Evolutionary conservation across 1,140 invertebrate genomes (phyloP).

Genomic region (Aphidius ervi): DNA sequence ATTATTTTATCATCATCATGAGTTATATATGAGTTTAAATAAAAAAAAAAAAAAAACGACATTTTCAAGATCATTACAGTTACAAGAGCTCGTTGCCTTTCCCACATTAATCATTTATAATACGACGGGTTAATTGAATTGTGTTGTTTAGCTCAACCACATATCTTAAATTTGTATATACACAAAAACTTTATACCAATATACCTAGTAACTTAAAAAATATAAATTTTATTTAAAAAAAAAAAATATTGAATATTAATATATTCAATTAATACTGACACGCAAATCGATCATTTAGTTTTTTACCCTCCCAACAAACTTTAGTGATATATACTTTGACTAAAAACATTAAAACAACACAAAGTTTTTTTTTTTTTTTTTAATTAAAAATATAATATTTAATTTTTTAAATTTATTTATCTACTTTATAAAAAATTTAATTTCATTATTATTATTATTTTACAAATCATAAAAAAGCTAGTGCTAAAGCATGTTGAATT

Average conservation of each 20-base stretch:
- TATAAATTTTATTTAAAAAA: too few relatives aligned
- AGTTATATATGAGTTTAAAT: too few relatives aligned
- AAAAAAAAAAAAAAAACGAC: too few relatives aligned
- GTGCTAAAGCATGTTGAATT: constrained; percentile 47
- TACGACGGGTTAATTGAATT: constrained; percentile 28
- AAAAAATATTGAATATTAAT: too few relatives aligned
- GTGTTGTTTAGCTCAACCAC: constrained; percentile 23
- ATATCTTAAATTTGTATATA: neutral
- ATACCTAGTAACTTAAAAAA: neutral
- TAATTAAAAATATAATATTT: constrained; percentile 16
- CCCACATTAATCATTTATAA: constrained; percentile 28
- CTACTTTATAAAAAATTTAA: constrained; percentile 20
- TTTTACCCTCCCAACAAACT: too few relatives aligned
- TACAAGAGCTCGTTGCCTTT: constrained; percentile 11
- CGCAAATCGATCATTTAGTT: too few relatives aligned
- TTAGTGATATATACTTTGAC: too few relatives aligned
- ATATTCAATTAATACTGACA: too few relatives aligned
- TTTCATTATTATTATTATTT: constrained; percentile 8
- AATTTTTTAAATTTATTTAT: constrained; percentile 13
- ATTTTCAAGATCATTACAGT: too few relatives aligned
- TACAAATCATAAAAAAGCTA: too few relatives aligned
- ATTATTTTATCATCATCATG: too few relatives aligned
- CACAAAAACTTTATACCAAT: neutral
- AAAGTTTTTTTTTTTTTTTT: neutral
- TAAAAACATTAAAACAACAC: too few relatives aligned